Base-by-base conservation (phyloP, 2,888 invertebrate genomes). In the Cataglyphis cursor region DNA sequence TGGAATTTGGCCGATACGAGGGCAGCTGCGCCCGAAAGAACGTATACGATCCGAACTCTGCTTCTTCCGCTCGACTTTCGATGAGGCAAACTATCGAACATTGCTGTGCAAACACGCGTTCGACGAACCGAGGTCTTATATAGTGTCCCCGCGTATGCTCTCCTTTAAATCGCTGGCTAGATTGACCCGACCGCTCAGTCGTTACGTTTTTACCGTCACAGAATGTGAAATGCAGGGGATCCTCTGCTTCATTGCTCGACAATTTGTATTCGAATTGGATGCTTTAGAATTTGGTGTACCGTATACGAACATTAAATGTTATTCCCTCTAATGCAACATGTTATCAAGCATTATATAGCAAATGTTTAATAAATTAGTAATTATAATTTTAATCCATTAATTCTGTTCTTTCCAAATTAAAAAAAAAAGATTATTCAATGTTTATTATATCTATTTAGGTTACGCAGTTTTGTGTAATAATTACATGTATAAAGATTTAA, bases 1-100 rank as follows among this genome's bases (percentile, higher is more conserved):
- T 82, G 78, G 78, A 88, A 86, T 88, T 88, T 78, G 72, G 75
- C 75, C 84, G 35, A 35, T 35, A 6, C 35, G 73, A 75, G 80
- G 86, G 70, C 82, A 66, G 51, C 73, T 57, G 75, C 61, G 65
- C 66, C 41, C 48, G 65, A 54, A 57, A 48, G 62, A 64, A 64
- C 51, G 31, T 21, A 64, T 31, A 18, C 62, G 44, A 3, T 12
- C 6, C 44, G 65, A 75, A 82, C 66, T 44, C 65, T 31, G 41
- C 57, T 64, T 54, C 51, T 74, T 72, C 31, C 81, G 73, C 21
- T 12, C 51, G 61, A 31, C 31, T 73, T 62, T 51, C 73, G 62
- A 66, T 24, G 81, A 72, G 31, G 72, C 80, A n/a, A 80, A 81
- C 70, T 24, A 38, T 28, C 61, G 62, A 48, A 6, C 21, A 24